Evolutionary conservation across 2,797 vertebrate genomes (phyloP), one percentile per base, ranked within the genome.

Genomic region (Botia almorhae): DNA sequence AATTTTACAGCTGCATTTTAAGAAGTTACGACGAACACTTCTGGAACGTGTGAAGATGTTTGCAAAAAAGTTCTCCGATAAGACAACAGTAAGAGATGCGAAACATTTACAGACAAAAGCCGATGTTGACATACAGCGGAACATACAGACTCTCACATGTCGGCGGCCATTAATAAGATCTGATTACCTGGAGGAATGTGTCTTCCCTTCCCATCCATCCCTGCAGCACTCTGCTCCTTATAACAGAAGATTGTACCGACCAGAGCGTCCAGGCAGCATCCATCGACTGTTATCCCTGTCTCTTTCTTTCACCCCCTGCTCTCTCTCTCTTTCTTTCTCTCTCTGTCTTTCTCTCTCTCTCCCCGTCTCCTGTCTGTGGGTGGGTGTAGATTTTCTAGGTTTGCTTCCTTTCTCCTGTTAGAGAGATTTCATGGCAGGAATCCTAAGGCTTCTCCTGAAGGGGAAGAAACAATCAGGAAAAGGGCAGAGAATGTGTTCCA

Each of bases 181-280:
- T 26, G 76, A 81, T 91, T 92, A 94, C 93, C 94, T 94, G 93
- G 78, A 89, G 92, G 92, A 89, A 93, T 89, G 89, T 88, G 92
- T 87, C 92, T 92, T 87, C 90, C 89, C 88, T 94, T 94, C 6
- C 91, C 89, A 88, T 95, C 93, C 93, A 94, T 95, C 86, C 89
- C 87, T 88, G 91, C 80, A 79, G 80, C 82, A 69, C 81, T 86
- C 83, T 64, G 78, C 63, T 84, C 78, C 86, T 90, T 76, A 87
- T 90, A 84, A 74, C 84, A 91, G 89, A 89, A 91, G 89, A 93
- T 88, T 84, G 74, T 87, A 89, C 87, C 79, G 83, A 90, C 89
- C 87, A 91, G 83, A 85, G 85, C 88, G 89, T 91, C 93, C 88
- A 84, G 90, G 87, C 90, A 88, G 87, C 92, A 91, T 93, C 93